Evolutionary conservation across 2,797 vertebrate genomes (phyloP), one percentile per base, ranked within the genome.

Genomic region (Pempheris klunzingeri): DNA sequence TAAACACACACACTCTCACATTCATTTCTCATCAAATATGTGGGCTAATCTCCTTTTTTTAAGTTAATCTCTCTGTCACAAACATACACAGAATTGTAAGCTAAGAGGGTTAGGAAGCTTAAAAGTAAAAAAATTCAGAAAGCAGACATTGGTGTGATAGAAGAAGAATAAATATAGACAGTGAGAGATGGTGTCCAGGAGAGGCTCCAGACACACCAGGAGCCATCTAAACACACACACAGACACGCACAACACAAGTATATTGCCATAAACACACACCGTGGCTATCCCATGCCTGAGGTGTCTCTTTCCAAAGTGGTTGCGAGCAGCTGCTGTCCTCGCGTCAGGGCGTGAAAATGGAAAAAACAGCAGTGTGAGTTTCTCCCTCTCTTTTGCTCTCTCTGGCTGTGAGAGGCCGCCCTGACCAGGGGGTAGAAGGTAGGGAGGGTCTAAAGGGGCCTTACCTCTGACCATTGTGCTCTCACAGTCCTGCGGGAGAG

Each of bases 241-340:
- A 13, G 49, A 18, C 28, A 66, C 2, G 20, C 54, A 32, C 59
- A 67, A 50, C 52, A 71, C 49, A 39, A 46, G 47, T 49, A 41
- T 18, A 53, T 17, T 22, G 47, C 52, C 54, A 43, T 49, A 60
- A 73, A 82, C 74, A 78, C 39, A 72, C 74, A 70, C 22, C 44
- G 46, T 24, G 36, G 39, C 52, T 69, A 53, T 71, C 72, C 55
- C 14, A 43, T 64, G 30, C 46, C 66, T 66, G 74, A 84, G 54
- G 84, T 92, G 88, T 81, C 72, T 86, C 81, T 87, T 90, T 92
- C 80, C 84, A 81, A 81, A 82, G 34, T 60, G 77, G 76, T 77
- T 41, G 60, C 69, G 69, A 90, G 82, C 84, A 84, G 91, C 94
- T 94, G 93, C 90, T 92, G 84, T 91, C 91, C 90, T 92, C 74